Base-by-base conservation (phyloP, 2,113 vertebrate genomes). In the Symphodus melops region DNA sequence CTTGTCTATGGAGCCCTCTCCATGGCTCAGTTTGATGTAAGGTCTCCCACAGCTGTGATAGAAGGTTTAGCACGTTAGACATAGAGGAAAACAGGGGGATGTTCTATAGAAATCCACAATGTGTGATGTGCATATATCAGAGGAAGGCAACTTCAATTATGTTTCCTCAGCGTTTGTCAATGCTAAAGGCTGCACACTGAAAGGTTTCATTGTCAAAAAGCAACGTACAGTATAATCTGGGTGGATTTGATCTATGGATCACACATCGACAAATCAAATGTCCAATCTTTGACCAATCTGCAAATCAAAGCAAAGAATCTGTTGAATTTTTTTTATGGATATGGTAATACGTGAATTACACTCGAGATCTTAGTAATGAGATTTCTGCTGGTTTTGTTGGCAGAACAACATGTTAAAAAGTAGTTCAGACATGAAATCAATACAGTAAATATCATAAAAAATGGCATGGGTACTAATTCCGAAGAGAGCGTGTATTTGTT, bases 41-140 rank as follows among this genome's bases (percentile, higher is more conserved):
- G 96, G 94, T 83, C 96, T 92, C 86, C 98, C 97, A 86, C 98
- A 99, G 90, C 98, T 99, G 86, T 1, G 71, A 59, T 75, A 65
- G 33, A 87, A 5, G 21, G 28, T 16, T 75, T 68, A 8, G 48
- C 1, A 73, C 23, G 44, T 80, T 66, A 71, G 9, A 71, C 39
- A 58, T 58, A 13, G 46, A 67, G 16, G 16, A 16, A 5, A 44
- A 44, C 8, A 44, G 13, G 13, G n/a, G 68, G 21, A 36, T 65
- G 51, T 54, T 66, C 36, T 5, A 61, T 56, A 53, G 21, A 46
- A 63, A 13, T 39, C 14, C n/a, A 33, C 20, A 44, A 12, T 6
- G 13, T 20, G 46, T 51, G 37, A 55, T 23, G 28, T 44, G 42
- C 42, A 44, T 44, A 13, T 44, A 17, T 64, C 20, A 23, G 25